These are phyloP conservation scores for Allygus modestus DNA, from an alignment of 2,888 invertebrate genomes.

Conservation along the genomic window DNA sequence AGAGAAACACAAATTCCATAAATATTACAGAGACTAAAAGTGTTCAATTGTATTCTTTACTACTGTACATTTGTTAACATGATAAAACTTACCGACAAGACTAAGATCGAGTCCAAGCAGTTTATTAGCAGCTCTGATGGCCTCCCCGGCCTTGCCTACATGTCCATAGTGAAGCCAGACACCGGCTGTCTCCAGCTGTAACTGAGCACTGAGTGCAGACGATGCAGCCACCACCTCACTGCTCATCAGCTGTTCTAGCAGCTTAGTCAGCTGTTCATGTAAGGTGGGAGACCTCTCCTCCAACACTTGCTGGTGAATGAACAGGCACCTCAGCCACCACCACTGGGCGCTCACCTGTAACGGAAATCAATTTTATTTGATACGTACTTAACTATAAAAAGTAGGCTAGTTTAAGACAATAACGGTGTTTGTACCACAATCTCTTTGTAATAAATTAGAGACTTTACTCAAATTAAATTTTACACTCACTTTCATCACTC, in stretches of 20 bases:
- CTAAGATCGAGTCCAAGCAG: slow-evolving; percentile 82
- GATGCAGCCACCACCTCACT: slow-evolving; percentile 73
- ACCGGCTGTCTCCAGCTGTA: slow-evolving; percentile 78
- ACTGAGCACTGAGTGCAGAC: slow-evolving; percentile 74
- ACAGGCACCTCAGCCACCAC: slow-evolving; percentile 87
- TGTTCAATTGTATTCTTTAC: too few relatives aligned
- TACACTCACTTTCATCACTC: too few relatives aligned
- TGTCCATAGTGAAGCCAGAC: slow-evolving; percentile 86
- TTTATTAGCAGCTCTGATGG: slow-evolving; percentile 81
- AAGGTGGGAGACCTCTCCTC: slow-evolving; percentile 86
- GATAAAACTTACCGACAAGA: slow-evolving; percentile 79
- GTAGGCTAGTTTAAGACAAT: not conserved
- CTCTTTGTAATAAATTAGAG: too few relatives aligned
- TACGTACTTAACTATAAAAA: not conserved
- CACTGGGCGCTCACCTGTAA: slow-evolving; percentile 76
- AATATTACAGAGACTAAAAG: too few relatives aligned
- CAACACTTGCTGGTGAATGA: slow-evolving; percentile 85
- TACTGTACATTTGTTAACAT: too few relatives aligned
- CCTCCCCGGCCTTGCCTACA: slow-evolving; percentile 82
- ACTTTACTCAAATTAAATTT: too few relatives aligned
- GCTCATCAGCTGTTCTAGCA: slow-evolving; percentile 75
- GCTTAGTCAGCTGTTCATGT: slow-evolving; percentile 78
- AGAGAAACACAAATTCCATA: too few relatives aligned
- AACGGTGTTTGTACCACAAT: too few relatives aligned
- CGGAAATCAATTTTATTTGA: too few relatives aligned